Conservation (phyloP, 2,113 vertebrate species). For the Montifringilla adamsi region DNA sequence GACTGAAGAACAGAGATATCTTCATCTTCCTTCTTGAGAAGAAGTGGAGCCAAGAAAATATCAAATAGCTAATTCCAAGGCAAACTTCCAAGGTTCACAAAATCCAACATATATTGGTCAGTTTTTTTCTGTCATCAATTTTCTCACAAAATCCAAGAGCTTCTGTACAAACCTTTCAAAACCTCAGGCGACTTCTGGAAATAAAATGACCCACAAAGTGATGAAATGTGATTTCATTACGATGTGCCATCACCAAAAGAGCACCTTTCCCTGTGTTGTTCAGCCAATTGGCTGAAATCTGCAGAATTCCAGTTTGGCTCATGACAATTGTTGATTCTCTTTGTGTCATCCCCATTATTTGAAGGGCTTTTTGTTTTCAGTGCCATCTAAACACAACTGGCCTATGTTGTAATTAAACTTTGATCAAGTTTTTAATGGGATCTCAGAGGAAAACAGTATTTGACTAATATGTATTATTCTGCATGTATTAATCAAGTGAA, state of each 20-base stretch:
- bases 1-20: neutral
- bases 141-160: neutral
- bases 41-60: neutral
- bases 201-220: neutral
- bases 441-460: constrained; percentile 55
- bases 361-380: constrained; percentile 11
- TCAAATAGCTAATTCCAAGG: neutral
- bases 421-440: constrained; percentile 49
- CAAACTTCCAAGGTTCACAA: neutral
- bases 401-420: constrained; percentile 42
- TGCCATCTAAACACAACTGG: constrained; percentile 7
- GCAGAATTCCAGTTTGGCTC: neutral
- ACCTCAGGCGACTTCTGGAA: neutral
- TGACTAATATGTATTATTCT: constrained; percentile 46
- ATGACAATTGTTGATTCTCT: neutral
- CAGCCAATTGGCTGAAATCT: neutral
- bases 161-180: neutral
- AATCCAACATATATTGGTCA: neutral
- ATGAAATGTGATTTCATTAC: neutral
- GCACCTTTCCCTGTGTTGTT: neutral
- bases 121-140: neutral
- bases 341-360: constrained; percentile 11
- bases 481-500: constrained; percentile 41
- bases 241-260: neutral
- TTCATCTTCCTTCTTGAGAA: neutral